phyloP scores from a whole-genome alignment of 2,797 vertebrate species.

The Buphagus erythrorhynchus region DNA sequence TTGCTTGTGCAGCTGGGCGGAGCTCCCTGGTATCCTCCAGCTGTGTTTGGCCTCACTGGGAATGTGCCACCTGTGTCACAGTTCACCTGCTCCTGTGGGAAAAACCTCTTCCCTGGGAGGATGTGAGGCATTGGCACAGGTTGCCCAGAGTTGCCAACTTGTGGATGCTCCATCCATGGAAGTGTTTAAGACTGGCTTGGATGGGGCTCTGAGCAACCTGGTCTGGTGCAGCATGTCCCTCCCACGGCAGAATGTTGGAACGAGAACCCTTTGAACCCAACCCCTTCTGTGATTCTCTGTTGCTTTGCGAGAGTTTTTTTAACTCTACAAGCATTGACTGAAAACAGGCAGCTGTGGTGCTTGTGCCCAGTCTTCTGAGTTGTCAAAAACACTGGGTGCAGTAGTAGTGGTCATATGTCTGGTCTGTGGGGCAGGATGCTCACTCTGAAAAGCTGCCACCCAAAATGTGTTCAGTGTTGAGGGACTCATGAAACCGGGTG shows the following conservation, averaged over 20 bases:
- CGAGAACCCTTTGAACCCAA: background rate
- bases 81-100: fast-evolving
- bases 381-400: fast-evolving
- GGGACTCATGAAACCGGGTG: background rate
- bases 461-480: background rate
- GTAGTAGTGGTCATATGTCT: background rate
- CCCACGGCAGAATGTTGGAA: background rate
- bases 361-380: background rate
- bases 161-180: background rate
- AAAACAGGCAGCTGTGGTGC: fast-evolving
- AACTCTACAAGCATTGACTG: fast-evolving
- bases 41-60: fast-evolving
- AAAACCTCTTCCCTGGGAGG: background rate
- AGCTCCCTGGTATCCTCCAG: no score
- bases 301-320: background rate
- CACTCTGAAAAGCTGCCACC: background rate
- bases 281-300: background rate
- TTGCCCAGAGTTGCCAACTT: background rate
- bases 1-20: background rate
- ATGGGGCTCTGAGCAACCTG: background rate
- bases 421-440: background rate
- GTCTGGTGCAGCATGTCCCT: fast-evolving
- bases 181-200: background rate
- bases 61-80: fast-evolving
- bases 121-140: background rate